Conservation (phyloP, 2,888 invertebrate genomes). For the Sepiola atlantica region DNA sequence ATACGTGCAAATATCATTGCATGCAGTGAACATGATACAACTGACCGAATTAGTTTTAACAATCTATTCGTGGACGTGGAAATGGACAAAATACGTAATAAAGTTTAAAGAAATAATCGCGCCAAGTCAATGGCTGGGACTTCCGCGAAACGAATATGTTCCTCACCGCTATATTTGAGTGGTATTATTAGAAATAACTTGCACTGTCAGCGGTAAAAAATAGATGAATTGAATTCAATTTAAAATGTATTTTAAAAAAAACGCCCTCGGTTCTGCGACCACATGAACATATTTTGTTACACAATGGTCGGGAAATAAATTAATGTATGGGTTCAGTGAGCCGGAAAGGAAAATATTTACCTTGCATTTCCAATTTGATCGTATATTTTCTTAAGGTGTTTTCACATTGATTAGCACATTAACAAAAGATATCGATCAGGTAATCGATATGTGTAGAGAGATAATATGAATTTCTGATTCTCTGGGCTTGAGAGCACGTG, state of each 20-base stretch:
- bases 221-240: not conserved
- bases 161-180: no score
- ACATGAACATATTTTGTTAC: not conserved
- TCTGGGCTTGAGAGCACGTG: not conserved
- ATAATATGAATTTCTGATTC: not conserved
- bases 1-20: no score
- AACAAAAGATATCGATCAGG: not conserved
- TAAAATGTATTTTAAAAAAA: not conserved
- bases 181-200: no score
- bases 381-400: not conserved
- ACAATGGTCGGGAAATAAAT: not conserved
- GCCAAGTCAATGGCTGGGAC: no score
- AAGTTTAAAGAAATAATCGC: no score
- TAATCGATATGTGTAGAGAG: not conserved
- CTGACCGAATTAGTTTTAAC: no score
- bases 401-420: not conserved
- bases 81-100: no score
- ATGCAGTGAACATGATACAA: no score
- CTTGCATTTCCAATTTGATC: not conserved
- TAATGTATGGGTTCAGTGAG: not conserved
- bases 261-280: not conserved
- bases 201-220: not conserved
- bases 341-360: not conserved
- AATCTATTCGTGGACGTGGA: no score
- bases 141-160: no score